Evolutionary conservation across 2,888 invertebrate species (phyloP).

Genomic region (Ptychoptera contaminata): DNA sequence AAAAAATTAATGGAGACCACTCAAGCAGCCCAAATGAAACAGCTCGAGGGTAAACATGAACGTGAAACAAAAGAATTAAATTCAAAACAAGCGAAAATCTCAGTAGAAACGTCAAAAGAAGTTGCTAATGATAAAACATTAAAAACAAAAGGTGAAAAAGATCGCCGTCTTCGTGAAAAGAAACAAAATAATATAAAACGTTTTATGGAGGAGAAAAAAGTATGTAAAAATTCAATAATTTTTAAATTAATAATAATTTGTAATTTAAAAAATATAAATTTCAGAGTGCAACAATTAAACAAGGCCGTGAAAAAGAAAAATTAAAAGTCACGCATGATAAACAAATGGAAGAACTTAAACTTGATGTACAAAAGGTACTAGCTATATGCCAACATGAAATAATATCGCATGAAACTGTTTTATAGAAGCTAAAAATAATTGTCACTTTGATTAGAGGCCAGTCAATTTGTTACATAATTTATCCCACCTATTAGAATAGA

Average conservation of each 20-base stretch:
- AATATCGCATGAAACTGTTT: constrained; percentile 1
- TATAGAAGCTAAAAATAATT: background rate
- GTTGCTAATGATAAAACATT: constrained; percentile 92
- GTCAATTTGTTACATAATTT: constrained; percentile 3
- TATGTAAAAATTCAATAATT: too few species aligned
- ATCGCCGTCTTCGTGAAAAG: constrained; percentile 81
- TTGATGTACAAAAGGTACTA: constrained; percentile 69
- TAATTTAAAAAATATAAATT: too few species aligned
- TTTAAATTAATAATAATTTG: background rate
- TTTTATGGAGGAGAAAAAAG: constrained; percentile 89
- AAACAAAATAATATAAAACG: constrained; percentile 96
- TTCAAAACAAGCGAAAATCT: constrained; percentile 83
- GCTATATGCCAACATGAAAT: background rate
- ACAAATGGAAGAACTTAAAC: constrained; percentile 75
- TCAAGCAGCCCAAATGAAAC: constrained; percentile 74
- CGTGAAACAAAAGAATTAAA: constrained; percentile 94
- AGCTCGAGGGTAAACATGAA: constrained; percentile 78
- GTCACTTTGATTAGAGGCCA: background rate
- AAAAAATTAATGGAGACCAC: constrained; percentile 67
- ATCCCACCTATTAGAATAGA: background rate
- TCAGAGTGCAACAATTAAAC: constrained; percentile 46
- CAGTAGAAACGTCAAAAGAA: constrained; percentile 92
- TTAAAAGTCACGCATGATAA: constrained; percentile 83
- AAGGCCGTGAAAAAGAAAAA: constrained; percentile 82
- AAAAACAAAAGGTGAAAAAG: constrained; percentile 93